Percentiles rank a stretch among this genome's conserved stretches.
Conservation (phyloP, 2,888 invertebrate species). For the Chloromyia formosa region DNA sequence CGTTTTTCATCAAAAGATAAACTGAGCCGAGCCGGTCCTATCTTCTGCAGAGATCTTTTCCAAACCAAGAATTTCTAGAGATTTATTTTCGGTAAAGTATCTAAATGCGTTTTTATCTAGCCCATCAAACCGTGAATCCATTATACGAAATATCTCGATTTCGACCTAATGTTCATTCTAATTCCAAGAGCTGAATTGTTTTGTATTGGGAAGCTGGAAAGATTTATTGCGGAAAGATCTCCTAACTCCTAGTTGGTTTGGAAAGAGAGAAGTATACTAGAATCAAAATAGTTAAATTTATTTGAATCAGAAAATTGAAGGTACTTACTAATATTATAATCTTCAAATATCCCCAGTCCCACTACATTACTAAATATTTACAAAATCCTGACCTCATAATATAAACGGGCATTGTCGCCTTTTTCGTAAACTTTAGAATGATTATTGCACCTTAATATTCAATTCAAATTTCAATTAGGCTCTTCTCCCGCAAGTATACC, state of each 20-base stretch:
- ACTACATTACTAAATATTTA: background rate
- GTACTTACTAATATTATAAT: too few relatives aligned
- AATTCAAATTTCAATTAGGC: conserved; percentile 40
- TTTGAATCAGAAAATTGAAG: too few relatives aligned
- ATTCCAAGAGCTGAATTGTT: too few relatives aligned
- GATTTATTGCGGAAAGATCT: too few relatives aligned
- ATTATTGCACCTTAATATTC: conserved; percentile 41
- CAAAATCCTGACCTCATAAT: conserved; percentile 1
- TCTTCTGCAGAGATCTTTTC: conserved; percentile 6
- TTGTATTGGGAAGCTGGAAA: too few relatives aligned
- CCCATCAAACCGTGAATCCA: conserved; percentile 11
- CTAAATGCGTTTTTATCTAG: conserved; percentile 19
- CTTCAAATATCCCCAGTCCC: too few relatives aligned
- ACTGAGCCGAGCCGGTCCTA: background rate
- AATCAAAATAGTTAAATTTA: too few relatives aligned
- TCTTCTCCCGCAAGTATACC: conserved; percentile 2
- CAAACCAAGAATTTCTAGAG: conserved; percentile 10
- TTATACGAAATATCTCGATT: background rate
- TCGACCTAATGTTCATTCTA: too few relatives aligned
- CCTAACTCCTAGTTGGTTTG: too few relatives aligned
- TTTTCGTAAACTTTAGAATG: conserved; percentile 33
- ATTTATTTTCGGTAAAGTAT: background rate
- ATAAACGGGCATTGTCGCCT: background rate
- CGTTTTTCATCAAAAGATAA: background rate
- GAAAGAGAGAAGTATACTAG: too few relatives aligned